Percentiles rank a stretch among this genome's conserved stretches.
Conservation (phyloP, 2,113 vertebrate genomes). For the pig (Sus scrofa) region DNA sequence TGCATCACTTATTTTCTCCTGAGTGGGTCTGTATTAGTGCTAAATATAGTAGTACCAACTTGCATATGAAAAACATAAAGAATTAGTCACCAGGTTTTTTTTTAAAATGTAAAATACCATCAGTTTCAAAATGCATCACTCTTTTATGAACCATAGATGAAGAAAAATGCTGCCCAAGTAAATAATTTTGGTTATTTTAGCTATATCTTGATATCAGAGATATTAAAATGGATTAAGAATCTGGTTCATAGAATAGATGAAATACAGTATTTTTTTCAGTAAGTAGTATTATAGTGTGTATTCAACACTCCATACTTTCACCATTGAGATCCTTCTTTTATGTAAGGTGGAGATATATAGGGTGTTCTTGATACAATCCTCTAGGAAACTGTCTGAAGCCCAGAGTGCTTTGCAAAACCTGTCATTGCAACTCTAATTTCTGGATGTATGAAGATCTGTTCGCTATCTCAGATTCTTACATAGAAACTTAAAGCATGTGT, state of each 20-base stretch:
- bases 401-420: neutral
- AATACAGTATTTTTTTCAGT: neutral
- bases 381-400: neutral
- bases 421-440: neutral
- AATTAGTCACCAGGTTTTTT: neutral
- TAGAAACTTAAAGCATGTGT: slow-evolving; percentile 1
- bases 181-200: neutral
- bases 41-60: neutral
- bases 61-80: neutral
- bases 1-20: slow-evolving; percentile 31
- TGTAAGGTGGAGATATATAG: neutral
- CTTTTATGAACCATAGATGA: neutral
- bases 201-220: slow-evolving; percentile 3
- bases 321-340: neutral
- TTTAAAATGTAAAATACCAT: neutral
- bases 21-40: neutral
- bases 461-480: neutral
- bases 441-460: slow-evolving; percentile 10
- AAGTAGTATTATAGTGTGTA: neutral
- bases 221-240: neutral
- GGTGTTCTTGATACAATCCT: neutral
- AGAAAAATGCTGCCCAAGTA: neutral
- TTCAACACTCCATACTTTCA: neutral
- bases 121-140: neutral
- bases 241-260: neutral